A percentile compares a stretch with the other conserved stretches of the same genome.
phyloP scores from a whole-genome alignment of 1,140 invertebrate genomes.

The Drosophila takahashii region DNA sequence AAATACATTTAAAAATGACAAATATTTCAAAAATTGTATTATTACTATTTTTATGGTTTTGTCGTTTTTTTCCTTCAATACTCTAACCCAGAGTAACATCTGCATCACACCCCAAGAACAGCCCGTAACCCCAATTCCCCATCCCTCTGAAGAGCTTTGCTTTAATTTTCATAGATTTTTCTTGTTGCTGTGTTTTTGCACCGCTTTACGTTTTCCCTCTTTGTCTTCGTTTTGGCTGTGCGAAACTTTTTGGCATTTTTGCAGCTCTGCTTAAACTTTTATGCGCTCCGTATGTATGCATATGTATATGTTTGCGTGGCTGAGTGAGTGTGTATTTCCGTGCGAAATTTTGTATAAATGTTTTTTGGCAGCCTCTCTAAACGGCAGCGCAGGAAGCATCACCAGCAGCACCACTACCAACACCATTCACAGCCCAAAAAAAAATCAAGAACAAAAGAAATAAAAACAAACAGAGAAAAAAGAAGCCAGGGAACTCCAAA shows the following conservation, averaged over 20 bases:
- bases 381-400: conserved; percentile 77
- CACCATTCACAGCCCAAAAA: conserved; percentile 9
- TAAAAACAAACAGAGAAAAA: conserved; percentile 23
- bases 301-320: conserved; percentile 14
- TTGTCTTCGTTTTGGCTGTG: conserved; percentile 66
- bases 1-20: too few relatives aligned
- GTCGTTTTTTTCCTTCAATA: too few relatives aligned
- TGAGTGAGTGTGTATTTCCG: conserved; percentile 64
- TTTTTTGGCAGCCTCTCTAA: conserved; percentile 80
- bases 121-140: conserved; percentile 5
- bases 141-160: conserved; percentile 46
- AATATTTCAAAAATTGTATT: too few relatives aligned
- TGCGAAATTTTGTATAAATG: conserved; percentile 80
- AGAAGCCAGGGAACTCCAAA: conserved; percentile 31
- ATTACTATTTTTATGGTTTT: too few relatives aligned
- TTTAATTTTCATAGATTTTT: conserved; percentile 82
- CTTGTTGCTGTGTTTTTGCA: conserved; percentile 40
- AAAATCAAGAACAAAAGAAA: conserved; percentile 8
- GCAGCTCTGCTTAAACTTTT: conserved; percentile 81
- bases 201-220: conserved; percentile 33
- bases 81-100: conserved; percentile 4
- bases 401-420: conserved; percentile 56
- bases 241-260: conserved; percentile 80
- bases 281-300: conserved; percentile 56
- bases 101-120: conserved; percentile 1